phyloP scores from a whole-genome alignment of 2,888 invertebrate species.

The Drosophila colorata region DNA sequence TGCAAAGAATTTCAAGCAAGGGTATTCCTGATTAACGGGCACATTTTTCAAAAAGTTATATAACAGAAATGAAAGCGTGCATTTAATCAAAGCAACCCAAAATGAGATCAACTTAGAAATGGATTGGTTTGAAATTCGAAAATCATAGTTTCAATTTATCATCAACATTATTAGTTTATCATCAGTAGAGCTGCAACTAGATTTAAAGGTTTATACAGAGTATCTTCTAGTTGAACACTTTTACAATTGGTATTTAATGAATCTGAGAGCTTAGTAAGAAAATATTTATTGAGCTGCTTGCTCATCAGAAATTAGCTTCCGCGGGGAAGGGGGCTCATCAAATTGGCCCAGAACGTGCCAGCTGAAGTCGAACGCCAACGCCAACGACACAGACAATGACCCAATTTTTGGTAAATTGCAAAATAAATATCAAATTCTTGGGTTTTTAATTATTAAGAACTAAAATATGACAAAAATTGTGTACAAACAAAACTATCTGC shows the following conservation, averaged over 20 bases:
- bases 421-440: conserved; percentile 11
- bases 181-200: too few relatives aligned
- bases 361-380: conserved; percentile 8
- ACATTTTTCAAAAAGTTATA: not conserved
- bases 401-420: conserved; percentile 44
- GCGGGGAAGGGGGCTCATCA: conserved; percentile 17
- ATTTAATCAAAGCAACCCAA: too few relatives aligned
- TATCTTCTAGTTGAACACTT: conserved; percentile 1
- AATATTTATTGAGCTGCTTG: conserved; percentile 23
- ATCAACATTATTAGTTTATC: too few relatives aligned
- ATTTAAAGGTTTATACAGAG: not conserved
- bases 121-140: not conserved
- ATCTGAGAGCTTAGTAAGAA: not conserved
- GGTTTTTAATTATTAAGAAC: conserved; percentile 3
- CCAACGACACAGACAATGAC: conserved; percentile 56
- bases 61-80: too few relatives aligned
- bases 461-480: not conserved
- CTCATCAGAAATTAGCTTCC: conserved; percentile 33
- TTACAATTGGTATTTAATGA: conserved; percentile 2
- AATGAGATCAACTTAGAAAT: too few relatives aligned
- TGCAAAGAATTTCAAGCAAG: conserved; percentile 14
- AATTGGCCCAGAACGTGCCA: conserved; percentile 40
- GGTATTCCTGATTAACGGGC: conserved; percentile 22
- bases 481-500: not conserved
- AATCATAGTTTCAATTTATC: too few relatives aligned